Conservation (phyloP, 2,797 vertebrate species). For the Emys orbicularis region DNA sequence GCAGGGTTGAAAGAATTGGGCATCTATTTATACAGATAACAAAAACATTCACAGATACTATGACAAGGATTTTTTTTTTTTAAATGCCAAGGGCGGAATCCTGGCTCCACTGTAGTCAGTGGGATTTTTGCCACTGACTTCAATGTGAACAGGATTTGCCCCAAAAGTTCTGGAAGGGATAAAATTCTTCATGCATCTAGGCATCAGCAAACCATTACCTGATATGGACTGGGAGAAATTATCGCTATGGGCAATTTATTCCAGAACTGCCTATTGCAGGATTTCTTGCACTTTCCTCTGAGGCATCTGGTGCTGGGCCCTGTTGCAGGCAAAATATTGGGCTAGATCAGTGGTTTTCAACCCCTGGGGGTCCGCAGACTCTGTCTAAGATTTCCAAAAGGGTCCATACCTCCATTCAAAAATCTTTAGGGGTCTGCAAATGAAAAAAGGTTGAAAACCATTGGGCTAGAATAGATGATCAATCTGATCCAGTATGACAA, state of each 20-base stretch:
- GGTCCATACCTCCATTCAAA: background rate
- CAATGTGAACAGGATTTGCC: background rate
- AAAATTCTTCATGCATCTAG: background rate
- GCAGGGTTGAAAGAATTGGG: background rate
- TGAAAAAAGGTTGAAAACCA: background rate
- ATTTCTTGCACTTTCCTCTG: background rate
- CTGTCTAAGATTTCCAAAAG: background rate
- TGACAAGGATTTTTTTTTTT: background rate
- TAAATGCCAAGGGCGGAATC: background rate
- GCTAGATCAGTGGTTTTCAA: background rate
- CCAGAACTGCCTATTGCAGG: background rate
- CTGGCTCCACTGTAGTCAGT: background rate
- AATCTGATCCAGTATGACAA: background rate
- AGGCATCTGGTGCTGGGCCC: background rate
- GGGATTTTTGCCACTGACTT: slow-evolving; percentile 6
- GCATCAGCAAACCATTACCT: background rate
- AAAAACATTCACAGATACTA: background rate
- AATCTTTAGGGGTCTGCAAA: background rate
- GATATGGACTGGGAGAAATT: background rate
- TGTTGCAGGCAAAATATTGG: background rate
- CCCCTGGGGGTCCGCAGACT: background rate
- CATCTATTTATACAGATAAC: background rate
- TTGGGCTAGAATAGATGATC: background rate
- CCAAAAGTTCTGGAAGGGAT: background rate
- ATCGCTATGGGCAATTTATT: background rate